phyloP scores from a whole-genome alignment of 1,140 invertebrate species.

The Orchestia grillus region DNA sequence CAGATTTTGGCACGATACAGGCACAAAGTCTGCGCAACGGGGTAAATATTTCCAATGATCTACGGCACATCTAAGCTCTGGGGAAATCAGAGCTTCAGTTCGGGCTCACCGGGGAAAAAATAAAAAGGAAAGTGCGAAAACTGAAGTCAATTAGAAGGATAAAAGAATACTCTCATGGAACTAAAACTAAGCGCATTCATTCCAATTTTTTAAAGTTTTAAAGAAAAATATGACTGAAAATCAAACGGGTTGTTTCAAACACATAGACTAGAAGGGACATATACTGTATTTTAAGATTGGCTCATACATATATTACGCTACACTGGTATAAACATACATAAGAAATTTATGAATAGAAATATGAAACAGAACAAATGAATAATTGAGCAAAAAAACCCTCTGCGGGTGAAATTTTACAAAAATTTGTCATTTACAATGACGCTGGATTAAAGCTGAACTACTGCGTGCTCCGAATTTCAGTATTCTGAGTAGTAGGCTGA shows the following conservation, averaged over 20 bases:
- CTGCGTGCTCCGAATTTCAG: neutral
- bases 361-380: neutral
- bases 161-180: neutral
- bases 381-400: neutral
- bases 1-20: neutral
- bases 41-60: constrained; percentile 37
- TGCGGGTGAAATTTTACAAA: neutral
- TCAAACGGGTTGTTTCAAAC: neutral
- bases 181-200: neutral
- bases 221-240: neutral
- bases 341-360: neutral
- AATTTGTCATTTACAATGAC: neutral
- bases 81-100: constrained; percentile 36
- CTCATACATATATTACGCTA: neutral
- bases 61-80: neutral
- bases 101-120: neutral
- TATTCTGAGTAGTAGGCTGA: neutral
- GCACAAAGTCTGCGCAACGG: neutral
- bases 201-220: neutral
- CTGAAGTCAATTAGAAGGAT: constrained; percentile 1
- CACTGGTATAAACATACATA: too few relatives aligned
- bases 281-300: neutral
- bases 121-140: neutral
- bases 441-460: too few relatives aligned
- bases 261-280: neutral